phyloP scores from a whole-genome alignment of 37 sponge, comb jelly and placozoan genomes.

The Corticium candelabrum region DNA sequence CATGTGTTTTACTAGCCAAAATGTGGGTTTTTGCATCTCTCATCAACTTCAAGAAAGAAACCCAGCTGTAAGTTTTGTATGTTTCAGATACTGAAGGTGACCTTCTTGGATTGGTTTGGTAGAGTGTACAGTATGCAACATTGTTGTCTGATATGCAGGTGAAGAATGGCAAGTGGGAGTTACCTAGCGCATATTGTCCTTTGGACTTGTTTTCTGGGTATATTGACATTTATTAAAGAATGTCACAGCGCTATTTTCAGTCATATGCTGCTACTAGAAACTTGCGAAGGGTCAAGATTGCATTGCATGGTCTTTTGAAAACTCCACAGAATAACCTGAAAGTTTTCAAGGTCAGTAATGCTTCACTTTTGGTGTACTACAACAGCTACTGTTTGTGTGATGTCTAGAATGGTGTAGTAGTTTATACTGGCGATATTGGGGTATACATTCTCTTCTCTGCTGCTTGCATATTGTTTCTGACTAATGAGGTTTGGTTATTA shows the following conservation, averaged over 20 bases:
- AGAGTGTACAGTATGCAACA: neutral
- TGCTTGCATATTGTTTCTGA: no score
- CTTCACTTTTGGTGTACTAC: no score
- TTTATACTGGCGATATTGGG: no score
- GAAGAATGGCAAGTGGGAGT: neutral
- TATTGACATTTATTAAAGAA: no score
- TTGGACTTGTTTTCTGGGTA: neutral
- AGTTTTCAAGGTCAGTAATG: neutral
- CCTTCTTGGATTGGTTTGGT: no score
- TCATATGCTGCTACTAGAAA: neutral
- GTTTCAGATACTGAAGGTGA: neutral
- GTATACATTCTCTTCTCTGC: no score
- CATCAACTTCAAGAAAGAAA: neutral
- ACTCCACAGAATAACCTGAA: neutral
- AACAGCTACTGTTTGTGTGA: no score
- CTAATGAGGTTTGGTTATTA: no score
- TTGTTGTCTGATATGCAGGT: neutral
- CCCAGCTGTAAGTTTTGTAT: neutral
- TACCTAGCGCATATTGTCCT: neutral
- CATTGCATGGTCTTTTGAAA: neutral
- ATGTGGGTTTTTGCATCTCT: neutral
- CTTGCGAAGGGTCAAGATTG: neutral
- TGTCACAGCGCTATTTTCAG: no score
- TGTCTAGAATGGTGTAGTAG: no score
- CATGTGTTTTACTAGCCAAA: neutral